Percentiles rank a stretch among this genome's conserved stretches.
These are phyloP conservation scores for Callocephalon fimbriatum DNA, from an alignment of 2,113 vertebrate genomes.

Conservation along the genomic window DNA sequence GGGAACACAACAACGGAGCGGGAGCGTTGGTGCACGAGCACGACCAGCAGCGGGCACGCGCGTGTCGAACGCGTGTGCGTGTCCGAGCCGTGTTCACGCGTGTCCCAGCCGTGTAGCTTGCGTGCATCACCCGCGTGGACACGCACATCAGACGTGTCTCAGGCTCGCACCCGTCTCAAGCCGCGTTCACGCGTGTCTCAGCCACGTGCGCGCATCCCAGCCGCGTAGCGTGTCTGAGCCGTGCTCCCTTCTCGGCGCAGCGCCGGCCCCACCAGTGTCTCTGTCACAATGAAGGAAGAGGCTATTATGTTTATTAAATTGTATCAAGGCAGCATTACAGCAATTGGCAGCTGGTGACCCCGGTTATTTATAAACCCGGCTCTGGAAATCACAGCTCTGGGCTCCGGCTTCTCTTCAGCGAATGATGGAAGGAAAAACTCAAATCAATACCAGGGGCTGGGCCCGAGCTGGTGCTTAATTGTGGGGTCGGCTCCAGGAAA, in stretches of 20 bases:
- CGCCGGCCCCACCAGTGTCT: background rate
- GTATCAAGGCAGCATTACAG: slow-evolving; percentile 5
- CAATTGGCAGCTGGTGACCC: slow-evolving; percentile 60
- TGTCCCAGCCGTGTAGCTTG: background rate
- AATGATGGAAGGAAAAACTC: background rate
- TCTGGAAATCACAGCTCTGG: slow-evolving; percentile 26
- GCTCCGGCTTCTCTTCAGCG: slow-evolving; percentile 33
- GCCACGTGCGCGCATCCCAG: background rate
- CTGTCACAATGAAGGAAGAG: slow-evolving; percentile 51
- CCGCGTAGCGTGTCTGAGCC: background rate
- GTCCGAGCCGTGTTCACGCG: background rate
- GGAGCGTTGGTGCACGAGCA: no score
- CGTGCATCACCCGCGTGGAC: no score
- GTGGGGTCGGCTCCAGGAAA: background rate
- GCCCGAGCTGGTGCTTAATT: background rate
- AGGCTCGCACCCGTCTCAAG: background rate
- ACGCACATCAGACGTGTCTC: background rate
- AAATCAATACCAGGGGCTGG: background rate
- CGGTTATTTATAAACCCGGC: slow-evolving; percentile 62
- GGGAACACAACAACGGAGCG: no score
- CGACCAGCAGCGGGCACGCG: no score
- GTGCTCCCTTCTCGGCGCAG: background rate
- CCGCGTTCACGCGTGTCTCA: no score
- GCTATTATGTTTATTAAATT: slow-evolving; percentile 59
- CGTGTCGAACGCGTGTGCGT: no score